Base-by-base conservation (phyloP, 1,140 invertebrate genomes). In the Macrobrachium nipponense region DNA sequence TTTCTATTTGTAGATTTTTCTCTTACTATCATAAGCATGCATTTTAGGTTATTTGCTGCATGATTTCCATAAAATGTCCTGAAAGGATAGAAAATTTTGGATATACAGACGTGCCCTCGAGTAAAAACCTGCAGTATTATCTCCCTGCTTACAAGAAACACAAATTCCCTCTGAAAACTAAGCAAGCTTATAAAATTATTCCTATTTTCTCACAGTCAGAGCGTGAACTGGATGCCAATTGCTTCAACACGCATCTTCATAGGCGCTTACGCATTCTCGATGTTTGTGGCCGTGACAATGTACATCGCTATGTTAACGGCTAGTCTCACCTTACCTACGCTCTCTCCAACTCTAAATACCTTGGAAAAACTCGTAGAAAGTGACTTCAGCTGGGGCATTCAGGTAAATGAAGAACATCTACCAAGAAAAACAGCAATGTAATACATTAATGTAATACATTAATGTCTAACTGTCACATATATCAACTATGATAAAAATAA, bases 251-350 rank as follows among this genome's bases (percentile, higher is more conserved):
- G 84, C 0, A 27, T 78, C 5, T 86, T 75, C 77, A 23, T 60
- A 11, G 51, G 36, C 1, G 27, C 44, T 10, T 86, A 80, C 84
- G 66, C 80, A 11, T 12, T 86, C 2, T 23, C 64, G 0, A 86
- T 86, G 84, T 80, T 61, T 20, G 84, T 86, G 66, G 23, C 77
- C 0, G 77, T 86, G 18, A 80, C 64, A 15, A 61, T 86, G 66
- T 86, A 86, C 68, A 70, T 86, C 27, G 84, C 84, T 23, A 86
- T 86, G 84, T 27, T 86, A 8, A 86, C 84, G 1, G 84, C 84
- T 36, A 72, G 77, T 0, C 77, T 86, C 58, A 86, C 84, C 10
- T 66, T 86, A 8, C 84, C 84, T 23, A 78, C 84, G 36, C 77
- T 79, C 62, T 86, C 84, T 2, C 77, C 58, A 2, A 86, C 84